Percentiles rank a stretch among this genome's conserved stretches.
Evolutionary conservation across 2,888 invertebrate species (phyloP).

Genomic region (Caenorhabditis plicata): DNA sequence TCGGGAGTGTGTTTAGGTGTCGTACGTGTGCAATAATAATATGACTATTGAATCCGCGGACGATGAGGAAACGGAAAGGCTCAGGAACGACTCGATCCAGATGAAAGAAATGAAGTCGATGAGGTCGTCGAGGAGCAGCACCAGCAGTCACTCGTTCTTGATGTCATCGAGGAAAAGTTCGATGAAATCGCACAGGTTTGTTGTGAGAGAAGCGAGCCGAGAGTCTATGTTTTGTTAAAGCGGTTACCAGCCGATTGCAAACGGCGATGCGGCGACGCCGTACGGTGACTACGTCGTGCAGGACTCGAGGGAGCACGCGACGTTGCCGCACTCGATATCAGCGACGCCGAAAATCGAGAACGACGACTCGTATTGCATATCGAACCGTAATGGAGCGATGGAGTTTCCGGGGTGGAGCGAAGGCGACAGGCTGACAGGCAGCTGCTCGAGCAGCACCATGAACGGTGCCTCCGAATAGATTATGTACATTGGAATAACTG

Average conservation of each 20-base stretch:
- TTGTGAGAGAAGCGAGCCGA: background rate
- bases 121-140: background rate
- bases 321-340: too few relatives aligned
- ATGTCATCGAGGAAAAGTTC: slow-evolving; percentile 1
- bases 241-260: too few relatives aligned
- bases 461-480: too few relatives aligned
- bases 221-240: too few relatives aligned
- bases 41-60: slow-evolving; percentile 11
- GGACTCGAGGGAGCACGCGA: too few relatives aligned
- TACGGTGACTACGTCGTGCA: too few relatives aligned
- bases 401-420: background rate
- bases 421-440: background rate
- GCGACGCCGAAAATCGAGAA: background rate
- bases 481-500: too few relatives aligned
- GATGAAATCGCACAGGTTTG: background rate
- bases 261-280: too few relatives aligned
- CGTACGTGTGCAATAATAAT: slow-evolving; percentile 11
- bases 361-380: slow-evolving; percentile 2
- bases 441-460: too few relatives aligned
- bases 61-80: background rate
- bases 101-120: slow-evolving; percentile 10
- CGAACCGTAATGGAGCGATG: slow-evolving; percentile 1
- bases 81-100: slow-evolving; percentile 16
- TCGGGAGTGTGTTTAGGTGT: background rate
- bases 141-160: slow-evolving; percentile 1